Evolutionary conservation across 2,797 vertebrate species (phyloP), one percentile per base, ranked within the genome.

Genomic region (Sebastes matsubarae): DNA sequence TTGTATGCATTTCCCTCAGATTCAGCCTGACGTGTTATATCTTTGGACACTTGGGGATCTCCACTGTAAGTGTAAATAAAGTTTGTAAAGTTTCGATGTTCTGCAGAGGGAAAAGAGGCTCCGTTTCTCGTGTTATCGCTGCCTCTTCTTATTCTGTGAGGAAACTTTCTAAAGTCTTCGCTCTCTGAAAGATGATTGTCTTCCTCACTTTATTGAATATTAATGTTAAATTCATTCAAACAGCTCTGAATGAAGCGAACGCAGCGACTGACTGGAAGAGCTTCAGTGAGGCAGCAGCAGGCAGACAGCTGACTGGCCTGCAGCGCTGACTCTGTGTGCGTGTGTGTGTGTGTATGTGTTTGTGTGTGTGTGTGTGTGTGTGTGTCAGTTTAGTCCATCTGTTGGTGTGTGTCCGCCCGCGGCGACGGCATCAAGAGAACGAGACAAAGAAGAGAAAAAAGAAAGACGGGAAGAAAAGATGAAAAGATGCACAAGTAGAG

Each of bases 291-390:
- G 88, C 87, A 74, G 86, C 90, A 88, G 88, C 84, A 84, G 84
- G 86, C 86, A 42, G 83, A 87, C 92, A 93, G 93, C 92, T 93
- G 92, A 92, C 70, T 84, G 87, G 91, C 92, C 92, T 60, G 80
- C 84, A 93, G 93, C 92, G 67, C 75, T 24, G 27, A 9, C 34
- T 25, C 14, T 27, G 63, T 18, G 63, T 42, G 34, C 2, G 22
- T n/a, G 72, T 57, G 55, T 50, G 64, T 70, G 32, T n/a, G 42
- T 46, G 25, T 64, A 18, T 16, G 9, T 61, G 66, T 46, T 12
- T 50, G 32, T 32, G 13, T 71, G 68, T 60, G 63, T 58, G 57
- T 13, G 34, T 11, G 64, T 65, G 67, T 76, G 79, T 58, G 84
- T 46, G 18, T 79, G 80, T 87, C 59, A 65, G 60, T 90, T 82